These are phyloP conservation scores for Ariopsis seemanni DNA, from an alignment of 2,113 vertebrate genomes.

Conservation along the genomic window DNA sequence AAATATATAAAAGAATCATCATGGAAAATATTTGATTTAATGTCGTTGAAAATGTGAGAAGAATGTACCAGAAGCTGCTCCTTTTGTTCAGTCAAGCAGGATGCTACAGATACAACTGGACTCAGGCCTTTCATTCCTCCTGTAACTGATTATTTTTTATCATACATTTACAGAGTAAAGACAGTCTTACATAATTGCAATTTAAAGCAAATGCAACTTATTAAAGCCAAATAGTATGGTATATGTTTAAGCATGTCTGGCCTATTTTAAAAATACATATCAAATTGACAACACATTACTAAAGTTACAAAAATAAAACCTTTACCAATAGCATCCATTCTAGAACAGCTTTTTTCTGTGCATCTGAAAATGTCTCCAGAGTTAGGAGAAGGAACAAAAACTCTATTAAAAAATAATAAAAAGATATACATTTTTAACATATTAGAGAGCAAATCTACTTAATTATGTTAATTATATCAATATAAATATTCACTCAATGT, in stretches of 20 bases:
- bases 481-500: too few relatives aligned
- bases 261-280: background rate
- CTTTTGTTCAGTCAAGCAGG: slow-evolving; percentile 16
- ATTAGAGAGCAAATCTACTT: too few relatives aligned
- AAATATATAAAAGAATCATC: background rate
- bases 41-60: background rate
- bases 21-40: background rate
- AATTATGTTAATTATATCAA: background rate
- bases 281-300: background rate
- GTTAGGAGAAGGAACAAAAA: slow-evolving; percentile 53
- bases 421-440: background rate
- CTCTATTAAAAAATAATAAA: slow-evolving; percentile 32
- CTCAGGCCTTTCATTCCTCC: slow-evolving; percentile 31
- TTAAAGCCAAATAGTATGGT: background rate
- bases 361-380: slow-evolving; percentile 46
- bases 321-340: slow-evolving; percentile 25
- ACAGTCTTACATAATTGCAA: background rate
- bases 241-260: background rate
- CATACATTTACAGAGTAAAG: background rate
- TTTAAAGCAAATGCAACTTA: background rate
- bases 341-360: background rate
- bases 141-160: slow-evolving; percentile 3
- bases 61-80: slow-evolving; percentile 52
- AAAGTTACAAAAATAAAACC: background rate
- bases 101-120: slow-evolving; percentile 49